Percentiles rank a stretch among this genome's conserved stretches.
Conservation (phyloP, 2,113 vertebrate species). For the Nicator chloris region DNA sequence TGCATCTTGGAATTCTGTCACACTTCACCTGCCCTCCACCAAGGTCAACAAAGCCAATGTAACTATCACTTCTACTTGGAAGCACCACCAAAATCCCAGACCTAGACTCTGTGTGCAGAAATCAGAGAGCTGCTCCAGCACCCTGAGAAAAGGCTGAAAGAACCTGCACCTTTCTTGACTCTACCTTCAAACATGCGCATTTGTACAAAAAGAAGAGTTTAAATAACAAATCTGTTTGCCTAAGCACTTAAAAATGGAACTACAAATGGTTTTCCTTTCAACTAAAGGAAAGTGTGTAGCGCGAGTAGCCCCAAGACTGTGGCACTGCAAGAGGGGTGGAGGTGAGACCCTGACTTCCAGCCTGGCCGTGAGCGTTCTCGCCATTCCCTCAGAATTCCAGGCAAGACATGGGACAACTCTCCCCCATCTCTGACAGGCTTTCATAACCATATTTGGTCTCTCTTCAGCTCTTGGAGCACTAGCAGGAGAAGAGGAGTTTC, state of each 20-base stretch:
- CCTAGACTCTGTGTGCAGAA: neutral
- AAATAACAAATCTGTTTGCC: neutral
- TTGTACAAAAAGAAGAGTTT: neutral
- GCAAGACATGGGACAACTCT: neutral
- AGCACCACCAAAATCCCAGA: neutral
- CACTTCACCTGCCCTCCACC: neutral
- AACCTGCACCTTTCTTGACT: neutral
- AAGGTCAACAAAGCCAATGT: neutral
- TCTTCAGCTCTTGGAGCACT: neutral
- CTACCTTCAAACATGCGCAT: neutral
- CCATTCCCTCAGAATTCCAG: neutral
- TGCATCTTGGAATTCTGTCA: neutral
- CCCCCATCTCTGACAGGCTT: neutral
- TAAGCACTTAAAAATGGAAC: neutral
- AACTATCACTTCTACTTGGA: neutral
- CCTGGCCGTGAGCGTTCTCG: fast-evolving
- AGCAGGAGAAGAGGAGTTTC: neutral
- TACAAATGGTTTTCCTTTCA: neutral
- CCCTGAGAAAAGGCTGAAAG: neutral
- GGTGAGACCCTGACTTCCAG: neutral
- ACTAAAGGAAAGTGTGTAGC: neutral
- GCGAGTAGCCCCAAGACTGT: fast-evolving
- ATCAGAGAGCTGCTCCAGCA: neutral
- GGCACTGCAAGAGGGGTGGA: neutral
- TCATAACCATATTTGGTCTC: neutral